Conservation (phyloP, 2,797 vertebrate species). For the Chelmon rostratus region DNA sequence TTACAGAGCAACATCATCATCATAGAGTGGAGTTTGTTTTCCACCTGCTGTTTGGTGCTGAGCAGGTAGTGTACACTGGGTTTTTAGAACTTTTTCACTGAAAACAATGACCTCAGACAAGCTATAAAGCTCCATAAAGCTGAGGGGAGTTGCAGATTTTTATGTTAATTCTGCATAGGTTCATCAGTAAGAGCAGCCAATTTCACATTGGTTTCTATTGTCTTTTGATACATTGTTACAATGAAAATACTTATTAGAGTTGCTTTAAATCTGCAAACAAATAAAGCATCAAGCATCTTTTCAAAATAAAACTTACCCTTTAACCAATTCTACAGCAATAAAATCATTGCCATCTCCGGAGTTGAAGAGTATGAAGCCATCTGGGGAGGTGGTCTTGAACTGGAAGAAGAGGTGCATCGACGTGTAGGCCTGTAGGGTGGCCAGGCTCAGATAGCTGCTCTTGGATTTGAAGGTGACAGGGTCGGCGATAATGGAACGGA, state of each 20-base stretch:
- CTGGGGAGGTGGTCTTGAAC: conserved; percentile 97
- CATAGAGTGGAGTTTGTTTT: no score
- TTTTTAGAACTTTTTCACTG: neutral
- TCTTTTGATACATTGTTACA: neutral
- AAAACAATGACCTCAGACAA: neutral
- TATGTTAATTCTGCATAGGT: neutral
- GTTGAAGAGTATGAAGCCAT: conserved; percentile 98
- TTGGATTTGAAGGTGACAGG: conserved; percentile 98
- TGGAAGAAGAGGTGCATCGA: conserved; percentile 99
- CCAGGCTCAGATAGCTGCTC: conserved; percentile 96
- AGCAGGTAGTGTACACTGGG: neutral
- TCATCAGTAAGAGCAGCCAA: neutral
- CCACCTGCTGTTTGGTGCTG: neutral
- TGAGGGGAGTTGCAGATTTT: no score
- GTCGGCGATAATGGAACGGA: conserved; percentile 97
- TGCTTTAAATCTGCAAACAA: neutral
- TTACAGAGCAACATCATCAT: no score
- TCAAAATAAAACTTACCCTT: conserved; percentile 87
- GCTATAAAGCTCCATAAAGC: neutral
- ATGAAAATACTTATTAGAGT: neutral
- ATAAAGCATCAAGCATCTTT: neutral
- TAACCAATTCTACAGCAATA: conserved; percentile 98
- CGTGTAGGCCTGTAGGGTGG: conserved; percentile 97
- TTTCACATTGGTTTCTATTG: neutral
- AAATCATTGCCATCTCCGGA: conserved; percentile 98